These are phyloP conservation scores for Dorcus parallelipipedus DNA, from an alignment of 2,888 invertebrate genomes.

Conservation along the genomic window DNA sequence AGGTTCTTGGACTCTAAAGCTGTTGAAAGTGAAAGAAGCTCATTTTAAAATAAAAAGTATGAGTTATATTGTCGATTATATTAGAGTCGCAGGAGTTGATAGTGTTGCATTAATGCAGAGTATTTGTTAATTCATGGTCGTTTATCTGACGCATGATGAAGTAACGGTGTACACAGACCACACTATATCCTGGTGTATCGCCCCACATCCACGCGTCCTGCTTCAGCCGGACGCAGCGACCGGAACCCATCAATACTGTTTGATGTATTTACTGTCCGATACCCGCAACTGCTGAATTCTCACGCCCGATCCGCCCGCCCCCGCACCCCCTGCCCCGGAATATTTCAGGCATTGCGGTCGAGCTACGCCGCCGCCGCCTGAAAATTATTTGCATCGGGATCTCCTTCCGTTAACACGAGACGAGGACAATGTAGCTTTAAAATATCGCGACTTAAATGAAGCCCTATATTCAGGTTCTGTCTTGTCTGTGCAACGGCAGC, in stretches of 20 bases:
- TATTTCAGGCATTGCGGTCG: slow-evolving; percentile 11
- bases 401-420: neutral
- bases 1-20: too few relatives aligned
- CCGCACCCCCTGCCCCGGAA: slow-evolving; percentile 8
- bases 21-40: too few relatives aligned
- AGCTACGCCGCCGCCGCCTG: neutral
- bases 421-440: neutral
- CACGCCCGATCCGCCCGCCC: slow-evolving; percentile 8
- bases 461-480: too few relatives aligned
- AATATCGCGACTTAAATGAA: too few relatives aligned
- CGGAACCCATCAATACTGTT: slow-evolving; percentile 45
- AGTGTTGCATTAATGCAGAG: slow-evolving; percentile 1
- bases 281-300: slow-evolving; percentile 25
- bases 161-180: slow-evolving; percentile 8
- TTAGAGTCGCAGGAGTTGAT: too few relatives aligned
- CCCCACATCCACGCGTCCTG: slow-evolving; percentile 10
- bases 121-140: slow-evolving; percentile 8
- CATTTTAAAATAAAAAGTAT: too few relatives aligned
- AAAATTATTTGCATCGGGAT: too few relatives aligned
- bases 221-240: slow-evolving; percentile 37
- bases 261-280: slow-evolving; percentile 43
- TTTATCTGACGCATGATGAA: slow-evolving; percentile 13
- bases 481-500: too few relatives aligned
- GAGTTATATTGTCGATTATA: too few relatives aligned
- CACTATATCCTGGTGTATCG: slow-evolving; percentile 11